A percentile compares a stretch with the other conserved stretches of the same genome.
Conservation (phyloP, 2,113 vertebrate species). For the Bothrops jararaca region DNA sequence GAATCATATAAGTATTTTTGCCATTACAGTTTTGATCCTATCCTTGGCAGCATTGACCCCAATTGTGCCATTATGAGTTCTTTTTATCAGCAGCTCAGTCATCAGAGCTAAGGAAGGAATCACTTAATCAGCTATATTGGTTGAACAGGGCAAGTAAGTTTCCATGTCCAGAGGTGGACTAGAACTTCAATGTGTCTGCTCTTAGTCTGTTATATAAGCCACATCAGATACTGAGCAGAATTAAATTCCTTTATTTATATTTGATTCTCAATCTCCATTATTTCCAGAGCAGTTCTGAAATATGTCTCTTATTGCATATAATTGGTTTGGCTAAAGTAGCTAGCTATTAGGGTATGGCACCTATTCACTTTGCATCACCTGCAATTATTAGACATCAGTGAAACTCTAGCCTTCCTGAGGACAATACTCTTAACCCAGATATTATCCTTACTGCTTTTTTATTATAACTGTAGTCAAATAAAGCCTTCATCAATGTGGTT, state of each 20-base stretch:
- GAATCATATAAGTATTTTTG: neutral
- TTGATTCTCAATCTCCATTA: neutral
- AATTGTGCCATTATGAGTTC: neutral
- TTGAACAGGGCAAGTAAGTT: neutral
- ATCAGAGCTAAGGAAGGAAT: neutral
- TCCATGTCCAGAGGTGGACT: neutral
- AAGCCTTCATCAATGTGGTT: constrained; percentile 4
- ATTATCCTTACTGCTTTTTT: neutral
- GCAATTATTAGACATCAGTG: neutral
- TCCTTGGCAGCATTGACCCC: neutral
- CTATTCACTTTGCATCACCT: neutral
- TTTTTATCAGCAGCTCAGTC: neutral
- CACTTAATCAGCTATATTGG: neutral
- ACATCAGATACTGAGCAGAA: neutral
- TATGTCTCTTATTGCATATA: neutral
- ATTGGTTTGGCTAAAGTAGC: neutral
- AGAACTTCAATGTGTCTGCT: neutral
- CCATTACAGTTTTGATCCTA: neutral
- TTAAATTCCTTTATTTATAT: neutral
- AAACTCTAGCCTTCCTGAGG: neutral
- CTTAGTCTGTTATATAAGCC: neutral
- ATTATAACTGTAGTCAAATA: neutral
- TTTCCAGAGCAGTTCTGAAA: neutral
- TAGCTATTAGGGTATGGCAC: neutral
- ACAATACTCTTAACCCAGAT: neutral